A percentile compares a stretch with the other conserved stretches of the same genome.
phyloP scores from a whole-genome alignment of 2,888 invertebrate species.

The Scaptodrosophila latifasciaeformis region DNA sequence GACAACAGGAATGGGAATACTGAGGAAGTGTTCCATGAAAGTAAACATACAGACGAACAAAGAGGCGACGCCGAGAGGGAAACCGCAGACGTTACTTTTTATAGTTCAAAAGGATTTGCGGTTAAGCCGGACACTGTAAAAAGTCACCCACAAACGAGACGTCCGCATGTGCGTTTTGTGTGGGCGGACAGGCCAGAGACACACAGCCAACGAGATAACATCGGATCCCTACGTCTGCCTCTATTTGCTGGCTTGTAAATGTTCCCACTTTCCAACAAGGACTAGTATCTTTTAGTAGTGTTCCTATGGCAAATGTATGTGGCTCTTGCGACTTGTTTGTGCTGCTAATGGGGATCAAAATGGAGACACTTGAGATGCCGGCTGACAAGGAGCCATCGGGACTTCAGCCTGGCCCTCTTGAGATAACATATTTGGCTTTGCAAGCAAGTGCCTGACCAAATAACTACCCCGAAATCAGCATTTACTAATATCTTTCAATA shows the following conservation, averaged over 20 bases:
- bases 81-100: constrained; percentile 62
- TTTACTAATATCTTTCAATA: constrained; percentile 5
- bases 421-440: constrained; percentile 28
- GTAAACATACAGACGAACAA: constrained; percentile 8
- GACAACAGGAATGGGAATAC: constrained; percentile 66
- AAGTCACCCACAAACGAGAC: constrained; percentile 11
- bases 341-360: constrained; percentile 65
- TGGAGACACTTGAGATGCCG: constrained; percentile 55
- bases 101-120: constrained; percentile 68
- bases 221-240: constrained; percentile 14
- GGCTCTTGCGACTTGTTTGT: constrained; percentile 42
- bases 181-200: constrained; percentile 27
- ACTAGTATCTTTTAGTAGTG: too few species aligned
- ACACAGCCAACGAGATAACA: constrained; percentile 48
- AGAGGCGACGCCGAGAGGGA: constrained; percentile 2
- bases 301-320: background rate
- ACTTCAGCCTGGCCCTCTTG: constrained; percentile 18
- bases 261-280: too few species aligned
- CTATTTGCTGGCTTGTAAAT: constrained; percentile 20
- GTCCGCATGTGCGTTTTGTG: background rate
- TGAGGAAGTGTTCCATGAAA: constrained; percentile 18
- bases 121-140: constrained; percentile 62
- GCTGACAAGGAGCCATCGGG: background rate
- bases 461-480: background rate
- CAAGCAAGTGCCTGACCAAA: constrained; percentile 25